A percentile compares a stretch with the other conserved stretches of the same genome.
Evolutionary conservation across 2,113 vertebrate species (phyloP).

Genomic region (Oophaga pumilio): DNA sequence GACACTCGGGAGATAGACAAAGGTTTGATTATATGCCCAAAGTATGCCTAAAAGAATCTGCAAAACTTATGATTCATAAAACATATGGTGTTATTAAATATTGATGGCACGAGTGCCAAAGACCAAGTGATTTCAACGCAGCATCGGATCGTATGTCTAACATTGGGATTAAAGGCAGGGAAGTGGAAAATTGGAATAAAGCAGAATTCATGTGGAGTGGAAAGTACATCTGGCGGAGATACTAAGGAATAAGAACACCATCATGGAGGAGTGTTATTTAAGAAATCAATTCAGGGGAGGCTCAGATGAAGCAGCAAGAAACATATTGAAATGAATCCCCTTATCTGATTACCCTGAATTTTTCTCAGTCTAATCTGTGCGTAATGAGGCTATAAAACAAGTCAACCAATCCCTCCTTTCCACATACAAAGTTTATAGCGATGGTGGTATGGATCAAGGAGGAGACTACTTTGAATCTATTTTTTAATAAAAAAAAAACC

Average conservation of each 20-base stretch:
- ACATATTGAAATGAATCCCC: slow-evolving; percentile 57
- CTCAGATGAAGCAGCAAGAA: slow-evolving; percentile 55
- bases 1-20: no score
- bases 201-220: slow-evolving; percentile 71
- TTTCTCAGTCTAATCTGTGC: slow-evolving; percentile 35
- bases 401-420: neutral
- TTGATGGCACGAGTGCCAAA: slow-evolving; percentile 72
- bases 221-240: slow-evolving; percentile 68
- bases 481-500: no score
- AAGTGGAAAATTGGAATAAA: slow-evolving; percentile 80
- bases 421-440: neutral
- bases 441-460: neutral
- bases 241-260: slow-evolving; percentile 65
- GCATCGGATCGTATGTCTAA: slow-evolving; percentile 73
- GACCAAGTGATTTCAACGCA: slow-evolving; percentile 73
- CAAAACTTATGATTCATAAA: slow-evolving; percentile 71
- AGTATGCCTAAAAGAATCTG: neutral
- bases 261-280: slow-evolving; percentile 64
- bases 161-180: slow-evolving; percentile 73
- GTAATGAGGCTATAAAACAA: slow-evolving; percentile 12
- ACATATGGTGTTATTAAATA: slow-evolving; percentile 76
- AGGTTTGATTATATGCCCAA: neutral
- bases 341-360: slow-evolving; percentile 54
- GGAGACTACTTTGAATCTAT: no score
- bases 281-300: slow-evolving; percentile 54